Percentiles rank a stretch among this genome's conserved stretches.
Conservation (phyloP, 2,888 invertebrate species). For the Iphiclides podalirius region DNA sequence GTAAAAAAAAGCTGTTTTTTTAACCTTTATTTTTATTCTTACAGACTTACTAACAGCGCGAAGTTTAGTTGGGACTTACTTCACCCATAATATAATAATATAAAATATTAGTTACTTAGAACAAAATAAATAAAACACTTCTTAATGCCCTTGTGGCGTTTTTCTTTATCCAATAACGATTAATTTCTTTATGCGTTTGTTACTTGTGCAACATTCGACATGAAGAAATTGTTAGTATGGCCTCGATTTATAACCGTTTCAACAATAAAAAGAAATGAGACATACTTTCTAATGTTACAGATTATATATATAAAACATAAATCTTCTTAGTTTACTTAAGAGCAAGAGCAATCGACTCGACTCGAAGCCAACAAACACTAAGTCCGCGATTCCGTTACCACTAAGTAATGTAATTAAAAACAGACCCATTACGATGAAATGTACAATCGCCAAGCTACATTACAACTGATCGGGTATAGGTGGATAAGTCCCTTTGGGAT, state of each 20-base stretch:
- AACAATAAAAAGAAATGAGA: conserved; percentile 36
- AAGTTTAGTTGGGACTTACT: conserved; percentile 62
- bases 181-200: conserved; percentile 71
- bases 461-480: conserved; percentile 52
- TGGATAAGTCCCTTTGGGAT: conserved; percentile 32
- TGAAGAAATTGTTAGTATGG: conserved; percentile 69
- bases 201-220: conserved; percentile 64
- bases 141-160: conserved; percentile 67
- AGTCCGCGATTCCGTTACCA: conserved; percentile 24
- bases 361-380: conserved; percentile 9
- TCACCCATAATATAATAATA: conserved; percentile 54
- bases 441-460: conserved; percentile 59
- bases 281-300: conserved; percentile 12
- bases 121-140: conserved; percentile 77
- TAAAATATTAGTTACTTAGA: conserved; percentile 75
- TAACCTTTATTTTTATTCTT: conserved; percentile 62
- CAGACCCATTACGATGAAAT: conserved; percentile 75
- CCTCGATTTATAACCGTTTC: conserved; percentile 73
- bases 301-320: conserved; percentile 8
- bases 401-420: conserved; percentile 25
- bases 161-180: conserved; percentile 51
- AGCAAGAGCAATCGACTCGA: conserved; percentile 26
- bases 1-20: conserved; percentile 41
- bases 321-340: conserved; percentile 22
- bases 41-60: conserved; percentile 66